Evolutionary conservation across 2,113 vertebrate genomes (phyloP), one percentile per base, ranked within the genome.

Genomic region (Galbula dea): DNA sequence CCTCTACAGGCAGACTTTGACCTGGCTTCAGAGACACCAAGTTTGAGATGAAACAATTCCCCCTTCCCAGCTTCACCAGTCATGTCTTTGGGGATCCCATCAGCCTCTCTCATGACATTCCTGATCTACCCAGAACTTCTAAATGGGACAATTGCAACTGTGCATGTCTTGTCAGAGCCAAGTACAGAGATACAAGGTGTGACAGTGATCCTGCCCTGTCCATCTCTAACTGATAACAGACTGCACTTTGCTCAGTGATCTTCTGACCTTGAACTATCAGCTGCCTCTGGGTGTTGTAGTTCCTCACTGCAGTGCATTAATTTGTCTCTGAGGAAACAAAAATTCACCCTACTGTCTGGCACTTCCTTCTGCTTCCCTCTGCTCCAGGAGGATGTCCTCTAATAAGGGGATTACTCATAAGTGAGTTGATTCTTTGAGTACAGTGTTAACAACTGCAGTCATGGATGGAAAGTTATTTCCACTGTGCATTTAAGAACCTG

Each of bases 281-380:
- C 26, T 41, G 3, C 45, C 62, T 83, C 45, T 4, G 1, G 11
- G 16, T 34, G 4, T 23, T 29, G 3, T 0, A 41, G 18, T 34
- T 57, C 45, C 39, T 69, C n/a, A 12, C 21, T 19, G 41, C 5
- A 16, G 45, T 5, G 29, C 71, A 41, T 46, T 58, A 6, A 8
- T 58, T 75, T 76, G 83, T 66, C 76, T 46, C 43, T 34, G 41
- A 74, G 59, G 37, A 75, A 46, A 19, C 12, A 9, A 4, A n/a
- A n/a, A n/a, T n/a, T n/a, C n/a, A n/a, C n/a, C n/a, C 34, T 65
- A 37, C 51, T 49, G 49, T 43, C 61, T 83, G 72, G 41, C 39
- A 15, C 74, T 65, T 65, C 22, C 27, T 67, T 65, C 63, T 83
- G 48, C 69, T 58, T 49, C 57, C 49, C 36, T 76, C 18, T 1